A percentile compares a stretch with the other conserved stretches of the same genome.
phyloP scores from a whole-genome alignment of 1,140 invertebrate species.

The Harpegnathos saltator region DNA sequence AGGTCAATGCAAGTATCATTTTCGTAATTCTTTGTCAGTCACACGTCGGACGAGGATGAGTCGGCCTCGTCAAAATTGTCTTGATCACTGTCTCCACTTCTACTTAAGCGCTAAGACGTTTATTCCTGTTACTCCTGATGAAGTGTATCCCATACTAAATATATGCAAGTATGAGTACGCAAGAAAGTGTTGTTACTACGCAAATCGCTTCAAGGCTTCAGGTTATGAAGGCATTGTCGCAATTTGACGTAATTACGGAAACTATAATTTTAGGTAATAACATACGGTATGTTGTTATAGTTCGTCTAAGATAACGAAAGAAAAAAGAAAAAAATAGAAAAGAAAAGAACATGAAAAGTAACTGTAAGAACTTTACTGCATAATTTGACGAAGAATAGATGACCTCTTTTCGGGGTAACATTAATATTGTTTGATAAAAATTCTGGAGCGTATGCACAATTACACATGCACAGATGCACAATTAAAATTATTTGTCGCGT shows the following conservation, averaged over 20 bases:
- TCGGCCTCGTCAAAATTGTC: slow-evolving; percentile 70
- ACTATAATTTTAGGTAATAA: slow-evolving; percentile 28
- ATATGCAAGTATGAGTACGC: slow-evolving; percentile 64
- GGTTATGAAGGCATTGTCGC: slow-evolving; percentile 54
- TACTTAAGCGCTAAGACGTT: slow-evolving; percentile 73
- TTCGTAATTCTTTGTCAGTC: slow-evolving; percentile 81
- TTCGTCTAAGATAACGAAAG: slow-evolving; percentile 30
- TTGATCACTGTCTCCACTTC: slow-evolving; percentile 71
- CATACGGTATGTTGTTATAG: slow-evolving; percentile 7
- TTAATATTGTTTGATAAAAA: slow-evolving; percentile 61
- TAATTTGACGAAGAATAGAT: slow-evolving; percentile 77
- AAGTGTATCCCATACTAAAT: slow-evolving; percentile 65
- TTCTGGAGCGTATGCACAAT: slow-evolving; percentile 42
- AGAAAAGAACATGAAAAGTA: slow-evolving; percentile 69
- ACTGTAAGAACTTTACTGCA: slow-evolving; percentile 67
- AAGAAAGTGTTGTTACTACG: slow-evolving; percentile 37
- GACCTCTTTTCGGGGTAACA: slow-evolving; percentile 46
- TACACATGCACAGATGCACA: too few species aligned
- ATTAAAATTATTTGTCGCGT: slow-evolving; percentile 46
- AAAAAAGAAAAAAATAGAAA: slow-evolving; percentile 55
- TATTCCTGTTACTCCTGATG: slow-evolving; percentile 64
- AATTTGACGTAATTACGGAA: slow-evolving; percentile 65
- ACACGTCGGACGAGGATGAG: slow-evolving; percentile 76
- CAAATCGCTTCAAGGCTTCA: slow-evolving; percentile 64
- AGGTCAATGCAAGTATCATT: slow-evolving; percentile 71